Evolutionary conservation across 2,797 vertebrate genomes (phyloP), one percentile per base, ranked within the genome.

Genomic region (Agapornis canus): DNA sequence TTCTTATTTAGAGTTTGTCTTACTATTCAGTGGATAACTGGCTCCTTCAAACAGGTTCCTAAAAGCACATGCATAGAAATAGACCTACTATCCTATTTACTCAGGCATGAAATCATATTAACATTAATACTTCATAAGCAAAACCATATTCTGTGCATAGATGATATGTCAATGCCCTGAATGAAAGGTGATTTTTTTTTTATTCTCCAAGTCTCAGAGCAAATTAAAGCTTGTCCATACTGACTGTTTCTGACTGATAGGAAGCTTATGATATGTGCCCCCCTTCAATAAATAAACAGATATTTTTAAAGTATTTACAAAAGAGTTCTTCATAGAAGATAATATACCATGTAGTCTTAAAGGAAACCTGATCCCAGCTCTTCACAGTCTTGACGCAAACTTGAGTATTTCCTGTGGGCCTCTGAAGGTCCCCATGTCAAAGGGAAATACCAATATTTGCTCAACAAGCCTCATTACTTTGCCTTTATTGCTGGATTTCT

Each of bases 211-310:
- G 22, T 85, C 70, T 80, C 81, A 49, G 40, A 94, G 48, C 37
- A 94, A 94, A 97, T 81, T 82, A 90, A 76, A 94, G 17, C 51
- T 86, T 71, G 37, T 86, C 84, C 9, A 18, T 65, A n/a, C 18
- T 82, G 43, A 66, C 69, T 88, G 61, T 39, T 87, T 66, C 49
- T 89, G 45, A 64, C 54, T 88, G 82, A 95, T 68, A 91, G 70
- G 57, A 86, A 64, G 25, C 47, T 93, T 93, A 91, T 35, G 45
- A 73, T 61, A n/a, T 77, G 39, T 71, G 20, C 12, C 27, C 2
- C 6, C 15, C 20, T 27, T 21, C 31, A 47, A 39, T 21, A 86
- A 73, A 75, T 2, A 79, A 77, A 72, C 22, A 51, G 39, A 19
- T 68, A 79, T 64, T 83, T 90, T 88, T 88, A 75, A 22, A 35